Base-by-base conservation (phyloP, 2,888 invertebrate genomes). In the Trilocha varians region DNA sequence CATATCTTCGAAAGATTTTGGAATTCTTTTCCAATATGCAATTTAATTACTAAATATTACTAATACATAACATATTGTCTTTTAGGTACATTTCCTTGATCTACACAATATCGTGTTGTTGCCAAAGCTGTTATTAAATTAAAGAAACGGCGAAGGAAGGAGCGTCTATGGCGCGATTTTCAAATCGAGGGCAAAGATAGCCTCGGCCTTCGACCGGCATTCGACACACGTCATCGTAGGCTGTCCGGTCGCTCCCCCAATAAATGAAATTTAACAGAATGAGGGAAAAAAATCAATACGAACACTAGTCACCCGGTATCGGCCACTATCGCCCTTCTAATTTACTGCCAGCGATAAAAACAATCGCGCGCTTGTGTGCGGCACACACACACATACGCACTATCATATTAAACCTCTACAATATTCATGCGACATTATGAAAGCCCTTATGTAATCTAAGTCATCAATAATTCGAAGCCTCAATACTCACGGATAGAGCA, bases 221-320 rank as follows among this genome's bases (percentile, higher is more conserved):
- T 42, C 57, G 53, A 47, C 63, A 59, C 65, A 65, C 72, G 70
- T 68, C 71, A 73, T 69, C 61, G 55, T 55, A 49, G 59, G 62
- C 61, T 64, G 70, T 68, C 71, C 69, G 66, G 62, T 66, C 71
- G 71, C 78, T 78, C 84, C 83, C 82, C 77, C 78, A 76, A 84
- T 84, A 84, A 84, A 84, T 83, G 83, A 84, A 85, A 84, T 85
- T 85, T 83, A 78, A 82, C 85, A 77, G 83, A 82, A 83, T 83
- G 84, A 83, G 78, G 84, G 84, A 84, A 85, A 83, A 78, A 84
- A 85, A 85, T 84, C 84, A 82, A 85, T 84, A 84, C 77, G 40
- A 58, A 65, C 68, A 75, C 72, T 75, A 71, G 64, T 66, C 60
- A 68, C 53, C 59, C 52, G 50, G 65, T 72, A 78, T 77, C 78